phyloP scores from a whole-genome alignment of 1,140 invertebrate species.

The Paracyclopina nana region DNA sequence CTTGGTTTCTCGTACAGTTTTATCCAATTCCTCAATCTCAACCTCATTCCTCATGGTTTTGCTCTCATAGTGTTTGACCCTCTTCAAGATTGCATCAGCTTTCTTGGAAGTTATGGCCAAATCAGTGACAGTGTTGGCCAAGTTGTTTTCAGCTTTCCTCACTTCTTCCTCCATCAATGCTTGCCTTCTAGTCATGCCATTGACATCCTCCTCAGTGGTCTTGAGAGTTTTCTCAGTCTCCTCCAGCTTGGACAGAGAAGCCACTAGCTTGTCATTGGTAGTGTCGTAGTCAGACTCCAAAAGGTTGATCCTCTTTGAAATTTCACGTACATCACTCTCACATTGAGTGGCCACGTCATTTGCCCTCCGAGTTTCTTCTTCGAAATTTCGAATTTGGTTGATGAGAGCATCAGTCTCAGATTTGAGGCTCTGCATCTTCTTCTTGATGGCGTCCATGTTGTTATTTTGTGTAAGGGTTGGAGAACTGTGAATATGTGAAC shows the following conservation, averaged over 20 bases:
- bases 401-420: constrained; percentile 13
- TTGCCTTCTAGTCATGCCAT: constrained; percentile 7
- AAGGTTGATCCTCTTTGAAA: neutral
- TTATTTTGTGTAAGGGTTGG: no score
- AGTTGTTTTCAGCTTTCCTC: constrained; percentile 8
- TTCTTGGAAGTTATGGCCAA: constrained; percentile 13
- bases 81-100: constrained; percentile 12
- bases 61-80: constrained; percentile 16
- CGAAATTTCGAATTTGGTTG: neutral
- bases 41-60: constrained; percentile 16
- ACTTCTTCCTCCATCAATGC: constrained; percentile 13
- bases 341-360: constrained; percentile 11
- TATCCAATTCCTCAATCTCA: constrained; percentile 15
- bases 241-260: constrained; percentile 3
- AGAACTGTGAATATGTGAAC: no score
- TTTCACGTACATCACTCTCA: constrained; percentile 13
- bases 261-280: constrained; percentile 13
- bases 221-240: constrained; percentile 13
- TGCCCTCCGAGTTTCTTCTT: constrained; percentile 2
- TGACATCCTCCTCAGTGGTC: constrained; percentile 10
- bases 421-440: constrained; percentile 15
- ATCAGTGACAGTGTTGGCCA: constrained; percentile 13
- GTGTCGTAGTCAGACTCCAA: constrained; percentile 9
- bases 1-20: constrained; percentile 7
- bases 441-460: constrained; percentile 15